Conservation (phyloP, 2,888 invertebrate genomes). For the Dicycla oo region DNA sequence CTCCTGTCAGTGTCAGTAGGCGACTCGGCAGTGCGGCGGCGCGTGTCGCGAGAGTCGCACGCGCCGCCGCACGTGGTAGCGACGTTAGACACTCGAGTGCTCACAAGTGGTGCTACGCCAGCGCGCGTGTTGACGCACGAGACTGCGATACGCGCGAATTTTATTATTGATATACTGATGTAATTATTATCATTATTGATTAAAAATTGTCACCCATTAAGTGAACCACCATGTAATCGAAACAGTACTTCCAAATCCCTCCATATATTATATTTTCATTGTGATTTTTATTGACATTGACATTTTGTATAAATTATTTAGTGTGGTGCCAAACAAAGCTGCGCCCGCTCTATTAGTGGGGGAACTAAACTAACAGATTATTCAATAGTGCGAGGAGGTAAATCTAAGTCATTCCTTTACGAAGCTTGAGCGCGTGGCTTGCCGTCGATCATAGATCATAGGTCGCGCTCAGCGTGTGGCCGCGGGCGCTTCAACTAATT, state of each 20-base stretch:
- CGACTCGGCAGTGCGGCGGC: neutral
- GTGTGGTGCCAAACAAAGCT: conserved; percentile 61
- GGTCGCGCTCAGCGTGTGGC: conserved; percentile 41
- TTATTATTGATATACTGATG: conserved; percentile 49
- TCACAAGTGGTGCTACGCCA: conserved; percentile 79
- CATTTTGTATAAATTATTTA: conserved; percentile 65
- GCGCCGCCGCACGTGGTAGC: neutral
- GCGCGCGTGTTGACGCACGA: conserved; percentile 43
- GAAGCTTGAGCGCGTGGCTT: conserved; percentile 71
- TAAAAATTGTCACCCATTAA: conserved; percentile 42
- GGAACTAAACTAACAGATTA: conserved; percentile 24
- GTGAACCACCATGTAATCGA: conserved; percentile 55
- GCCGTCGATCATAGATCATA: conserved; percentile 45
- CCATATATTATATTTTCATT: conserved; percentile 67
- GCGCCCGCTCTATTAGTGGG: conserved; percentile 54
- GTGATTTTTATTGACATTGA: conserved; percentile 17
- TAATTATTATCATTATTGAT: conserved; percentile 53
- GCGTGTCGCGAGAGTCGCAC: neutral
- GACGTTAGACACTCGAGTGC: conserved; percentile 65
- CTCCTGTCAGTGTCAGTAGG: conserved; percentile 17
- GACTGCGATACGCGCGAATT: conserved; percentile 49
- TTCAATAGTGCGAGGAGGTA: conserved; percentile 68
- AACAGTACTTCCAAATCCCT: conserved; percentile 74
- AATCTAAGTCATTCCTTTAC: conserved; percentile 84
- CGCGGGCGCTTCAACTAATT: conserved; percentile 20